Base-by-base conservation (phyloP, 2,888 invertebrate species). In the Synanthedon vespiformis region DNA sequence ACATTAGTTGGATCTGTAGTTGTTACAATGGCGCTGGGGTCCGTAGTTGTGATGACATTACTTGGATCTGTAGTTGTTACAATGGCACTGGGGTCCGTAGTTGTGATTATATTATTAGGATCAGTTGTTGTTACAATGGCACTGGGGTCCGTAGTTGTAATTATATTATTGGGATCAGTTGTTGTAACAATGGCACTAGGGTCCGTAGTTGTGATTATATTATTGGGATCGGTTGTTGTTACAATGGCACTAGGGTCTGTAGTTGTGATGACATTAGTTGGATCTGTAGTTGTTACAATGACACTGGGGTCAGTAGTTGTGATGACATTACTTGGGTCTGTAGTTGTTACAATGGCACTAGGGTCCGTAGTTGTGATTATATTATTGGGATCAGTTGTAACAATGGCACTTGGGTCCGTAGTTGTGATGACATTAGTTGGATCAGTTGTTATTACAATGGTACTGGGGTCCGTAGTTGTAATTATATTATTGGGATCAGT, bases 301-400 rank as follows among this genome's bases (percentile, higher is more conserved):
- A 14, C 41, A 13, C 54, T 53, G 22, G 56, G 51, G 1, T 52
- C 50, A 4, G 49, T 49, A 5, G 40, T 52, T 8, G 34, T 49
- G 3, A 53, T 52, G 16, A 34, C 34, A 34, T 34, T 34, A 34
- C 0, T 34, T 2, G 34, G 34, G 10, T 34, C 34, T 0, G 34
- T 34, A 0, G 34, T 34, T 34, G 34, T 34, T 18, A 12, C 22
- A 2, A 54, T 55, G 12, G 56, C 53, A 10, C 51, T 51, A 22
- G 51, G 51, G 6, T 54, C 56, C 8, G 50, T 44, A 0, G 53
- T 51, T 6, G 49, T 50, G 41, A 40, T 52, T 11, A 53, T 50
- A 16, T 14, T 44, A 13, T 52, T 53, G 16, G 56, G 52, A 1
- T 52, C 50, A 4, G 49, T 49, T 10, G 34, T 49, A 2, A 53